Evolutionary conservation across 1,140 invertebrate species (phyloP).

Genomic region (Bilobella aurantiaca): DNA sequence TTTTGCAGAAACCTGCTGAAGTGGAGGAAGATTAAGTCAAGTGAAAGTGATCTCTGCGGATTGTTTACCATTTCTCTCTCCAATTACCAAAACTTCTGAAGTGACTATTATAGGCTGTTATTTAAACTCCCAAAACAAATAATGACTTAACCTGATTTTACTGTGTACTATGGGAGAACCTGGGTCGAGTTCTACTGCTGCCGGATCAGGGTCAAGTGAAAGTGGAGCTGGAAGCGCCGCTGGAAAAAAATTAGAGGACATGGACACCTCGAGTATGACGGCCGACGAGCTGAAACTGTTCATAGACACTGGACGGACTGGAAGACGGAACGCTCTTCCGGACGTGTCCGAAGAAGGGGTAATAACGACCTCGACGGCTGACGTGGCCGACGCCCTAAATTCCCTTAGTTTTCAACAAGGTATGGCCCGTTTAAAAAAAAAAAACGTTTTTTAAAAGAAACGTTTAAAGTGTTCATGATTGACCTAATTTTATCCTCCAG

Average conservation of each 20-base stretch:
- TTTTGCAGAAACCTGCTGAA: too few species aligned
- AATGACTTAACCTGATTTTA: not conserved
- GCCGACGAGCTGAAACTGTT: constrained; percentile 52
- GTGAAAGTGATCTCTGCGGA: too few species aligned
- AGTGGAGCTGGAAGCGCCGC: not conserved
- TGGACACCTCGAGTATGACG: constrained; percentile 24
- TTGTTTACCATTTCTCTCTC: too few species aligned
- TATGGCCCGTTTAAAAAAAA: constrained; percentile 25
- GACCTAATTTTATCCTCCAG: not conserved
- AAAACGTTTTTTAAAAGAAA: not conserved
- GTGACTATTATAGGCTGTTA: too few species aligned
- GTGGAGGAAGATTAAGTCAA: too few species aligned
- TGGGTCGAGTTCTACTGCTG: constrained; percentile 14
- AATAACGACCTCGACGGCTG: constrained; percentile 54
- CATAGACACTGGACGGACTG: constrained; percentile 62
- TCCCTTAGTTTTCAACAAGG: constrained; percentile 49
- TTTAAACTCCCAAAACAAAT: too few species aligned
- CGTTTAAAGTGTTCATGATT: not conserved
- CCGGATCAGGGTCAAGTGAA: not conserved
- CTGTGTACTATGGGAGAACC: constrained; percentile 29
- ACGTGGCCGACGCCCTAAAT: constrained; percentile 55
- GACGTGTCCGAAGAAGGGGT: constrained; percentile 55
- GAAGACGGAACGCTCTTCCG: constrained; percentile 65
- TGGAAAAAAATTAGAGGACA: not conserved
- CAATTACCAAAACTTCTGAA: too few species aligned